Evolutionary conservation across 2,113 vertebrate genomes (phyloP).

Genomic region (Australoheros scitulus): DNA sequence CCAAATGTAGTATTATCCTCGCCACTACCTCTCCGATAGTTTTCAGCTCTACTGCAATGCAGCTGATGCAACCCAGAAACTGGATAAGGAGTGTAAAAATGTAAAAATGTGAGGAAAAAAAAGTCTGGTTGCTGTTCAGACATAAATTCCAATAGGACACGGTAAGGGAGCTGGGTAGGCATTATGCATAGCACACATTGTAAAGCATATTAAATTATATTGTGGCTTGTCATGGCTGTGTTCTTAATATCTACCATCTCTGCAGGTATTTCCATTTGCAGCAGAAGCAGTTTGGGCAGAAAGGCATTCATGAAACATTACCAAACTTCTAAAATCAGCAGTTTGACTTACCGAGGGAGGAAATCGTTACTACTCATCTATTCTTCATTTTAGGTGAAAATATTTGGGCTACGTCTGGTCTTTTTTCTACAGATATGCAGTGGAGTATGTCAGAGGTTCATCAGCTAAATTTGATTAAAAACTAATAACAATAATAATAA

Average conservation of each 20-base stretch:
- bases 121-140: conserved; percentile 4
- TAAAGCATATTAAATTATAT: conserved; percentile 22
- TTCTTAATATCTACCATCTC: conserved; percentile 11
- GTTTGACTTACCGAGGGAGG: conserved; percentile 12
- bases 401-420: background rate
- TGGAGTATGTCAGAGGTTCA: background rate
- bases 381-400: conserved; percentile 13
- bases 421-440: background rate
- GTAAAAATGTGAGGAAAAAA: background rate
- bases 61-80: background rate
- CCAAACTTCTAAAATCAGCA: conserved; percentile 34
- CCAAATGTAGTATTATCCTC: background rate
- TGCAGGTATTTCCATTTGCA: conserved; percentile 33
- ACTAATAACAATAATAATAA: background rate
- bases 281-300: conserved; percentile 12
- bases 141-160: conserved; percentile 31
- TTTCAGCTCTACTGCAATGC: background rate
- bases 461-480: background rate
- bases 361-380: conserved; percentile 31
- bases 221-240: background rate
- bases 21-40: background rate
- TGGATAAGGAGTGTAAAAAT: conserved; percentile 27
- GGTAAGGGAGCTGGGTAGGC: background rate
- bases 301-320: conserved; percentile 37
- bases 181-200: conserved; percentile 13